Evolutionary conservation across 2,797 vertebrate species (phyloP), one percentile per base, ranked within the genome.

Genomic region (Etheostoma perlongum): DNA sequence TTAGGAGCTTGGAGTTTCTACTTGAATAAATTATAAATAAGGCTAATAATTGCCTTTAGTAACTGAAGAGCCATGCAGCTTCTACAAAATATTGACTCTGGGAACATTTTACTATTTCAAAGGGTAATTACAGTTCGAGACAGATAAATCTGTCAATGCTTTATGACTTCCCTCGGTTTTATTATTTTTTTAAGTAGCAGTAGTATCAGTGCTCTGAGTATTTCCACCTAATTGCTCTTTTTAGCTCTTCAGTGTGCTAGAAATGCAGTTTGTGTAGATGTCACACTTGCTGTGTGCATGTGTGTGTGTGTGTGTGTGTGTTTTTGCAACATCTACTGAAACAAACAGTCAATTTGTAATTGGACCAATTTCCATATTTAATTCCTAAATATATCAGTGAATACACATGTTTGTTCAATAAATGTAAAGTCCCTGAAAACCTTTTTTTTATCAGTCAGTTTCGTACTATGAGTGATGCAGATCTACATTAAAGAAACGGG

Each of bases 21-120:
- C 70, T 79, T 61, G 36, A 84, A 83, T 89, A 81, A 78, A 84
- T 84, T 74, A 82, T 79, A 79, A 81, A 85, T 79, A 81, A 83
- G 74, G 69, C 77, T 67, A 78, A 84, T 84, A 72, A 76, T 85
- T 75, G 66, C 72, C 61, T 83, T 85, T 40, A 74, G 76, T 79
- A 87, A 83, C 73, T 69, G 67, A 88, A 83, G 71, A 64, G 74
- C 55, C 67, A 53, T 79, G 76, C 74, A 85, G 78, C 76, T 72
- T 84, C 85, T 81, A 76, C 60, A 67, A 79, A 86, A 81, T 84
- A 88, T 78, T 68, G 64, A 85, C 76, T 79, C 44, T 9, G 15
- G 51, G 46, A 85, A 69, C 12, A 21, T 72, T 74, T 70, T 47
- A 30, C 55, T 52, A 36, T 71, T 78, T 76, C 61, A 78, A 62